These are phyloP conservation scores for Mystacornis crossleyi DNA, from an alignment of 2,113 vertebrate genomes.

Conservation along the genomic window DNA sequence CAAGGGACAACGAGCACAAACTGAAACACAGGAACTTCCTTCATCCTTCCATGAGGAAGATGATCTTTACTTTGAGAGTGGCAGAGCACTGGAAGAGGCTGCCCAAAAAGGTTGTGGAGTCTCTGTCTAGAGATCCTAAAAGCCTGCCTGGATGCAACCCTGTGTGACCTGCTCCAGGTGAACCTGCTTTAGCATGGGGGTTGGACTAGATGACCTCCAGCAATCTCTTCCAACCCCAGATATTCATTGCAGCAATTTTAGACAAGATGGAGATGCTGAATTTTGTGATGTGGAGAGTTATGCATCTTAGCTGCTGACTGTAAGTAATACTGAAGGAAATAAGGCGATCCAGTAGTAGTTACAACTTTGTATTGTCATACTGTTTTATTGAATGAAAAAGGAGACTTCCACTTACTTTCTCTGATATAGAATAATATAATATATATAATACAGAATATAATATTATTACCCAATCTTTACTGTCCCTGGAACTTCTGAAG, in stretches of 20 bases:
- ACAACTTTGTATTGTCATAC: fast-evolving
- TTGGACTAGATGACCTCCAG: background rate
- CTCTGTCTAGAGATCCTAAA: background rate
- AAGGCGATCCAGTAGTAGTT: background rate
- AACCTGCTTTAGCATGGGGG: background rate
- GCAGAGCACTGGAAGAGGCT: background rate
- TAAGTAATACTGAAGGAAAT: background rate
- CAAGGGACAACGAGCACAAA: background rate
- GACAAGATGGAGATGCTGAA: background rate
- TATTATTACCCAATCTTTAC: background rate
- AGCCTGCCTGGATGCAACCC: background rate
- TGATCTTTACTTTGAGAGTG: background rate
- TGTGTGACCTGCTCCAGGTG: background rate
- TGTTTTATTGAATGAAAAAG: background rate
- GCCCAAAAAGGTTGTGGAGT: background rate
- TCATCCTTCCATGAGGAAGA: background rate
- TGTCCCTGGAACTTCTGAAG: background rate
- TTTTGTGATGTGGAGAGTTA: background rate
- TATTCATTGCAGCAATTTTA: background rate
- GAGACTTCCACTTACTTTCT: background rate
- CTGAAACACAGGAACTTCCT: background rate
- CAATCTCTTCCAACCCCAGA: background rate
- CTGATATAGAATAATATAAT: background rate
- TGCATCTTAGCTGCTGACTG: background rate
- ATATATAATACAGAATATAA: background rate